Evolutionary conservation across 2,797 vertebrate genomes (phyloP).

Genomic region (Rhinoraja longicauda): DNA sequence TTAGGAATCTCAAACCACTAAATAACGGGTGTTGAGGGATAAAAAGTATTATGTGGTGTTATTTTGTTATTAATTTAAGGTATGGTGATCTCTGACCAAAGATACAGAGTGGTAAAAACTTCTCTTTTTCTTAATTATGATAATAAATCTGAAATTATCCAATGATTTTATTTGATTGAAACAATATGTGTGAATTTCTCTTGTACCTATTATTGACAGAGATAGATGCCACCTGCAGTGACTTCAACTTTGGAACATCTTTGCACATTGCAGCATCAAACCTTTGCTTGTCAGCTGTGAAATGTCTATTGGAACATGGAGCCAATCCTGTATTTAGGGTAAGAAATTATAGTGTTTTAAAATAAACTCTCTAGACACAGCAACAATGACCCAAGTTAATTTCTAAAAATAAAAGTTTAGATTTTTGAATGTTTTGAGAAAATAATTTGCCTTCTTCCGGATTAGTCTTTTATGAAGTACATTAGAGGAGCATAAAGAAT

Average conservation of each 20-base stretch:
- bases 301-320: constrained; percentile 81
- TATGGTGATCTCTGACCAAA: neutral
- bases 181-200: neutral
- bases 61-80: neutral
- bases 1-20: neutral
- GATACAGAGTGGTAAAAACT: neutral
- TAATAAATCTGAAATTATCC: neutral
- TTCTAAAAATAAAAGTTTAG: neutral
- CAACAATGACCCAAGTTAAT: neutral
- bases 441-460: neutral
- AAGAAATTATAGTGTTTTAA: constrained; percentile 43
- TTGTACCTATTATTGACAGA: constrained; percentile 58
- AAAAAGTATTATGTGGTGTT: neutral
- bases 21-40: neutral
- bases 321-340: constrained; percentile 95
- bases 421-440: neutral
- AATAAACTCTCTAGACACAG: neutral
- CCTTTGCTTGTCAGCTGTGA: constrained; percentile 80
- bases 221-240: constrained; percentile 92
- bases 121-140: neutral
- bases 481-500: neutral
- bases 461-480: neutral
- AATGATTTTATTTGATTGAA: neutral
- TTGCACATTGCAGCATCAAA: constrained; percentile 93
- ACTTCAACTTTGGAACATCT: constrained; percentile 95